phyloP scores from a whole-genome alignment of 2,113 vertebrate species.

The Barnardius zonarius region DNA sequence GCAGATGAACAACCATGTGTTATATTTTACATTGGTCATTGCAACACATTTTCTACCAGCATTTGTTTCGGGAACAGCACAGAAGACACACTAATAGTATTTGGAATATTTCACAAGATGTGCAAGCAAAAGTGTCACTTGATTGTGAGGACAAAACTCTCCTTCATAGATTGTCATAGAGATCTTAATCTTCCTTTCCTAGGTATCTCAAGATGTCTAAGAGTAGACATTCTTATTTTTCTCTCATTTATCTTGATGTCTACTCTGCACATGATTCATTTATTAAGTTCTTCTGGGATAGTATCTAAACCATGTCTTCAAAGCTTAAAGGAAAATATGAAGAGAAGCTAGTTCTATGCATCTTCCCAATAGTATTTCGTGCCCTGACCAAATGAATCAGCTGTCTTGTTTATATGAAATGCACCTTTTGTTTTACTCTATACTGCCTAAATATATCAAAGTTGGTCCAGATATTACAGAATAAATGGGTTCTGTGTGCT shows the following conservation, averaged over 20 bases:
- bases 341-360: background rate
- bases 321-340: background rate
- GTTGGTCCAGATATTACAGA: background rate
- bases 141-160: background rate
- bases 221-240: background rate
- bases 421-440: background rate
- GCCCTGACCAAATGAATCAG: background rate
- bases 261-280: background rate
- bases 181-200: background rate
- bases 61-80: background rate
- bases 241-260: background rate
- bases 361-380: background rate
- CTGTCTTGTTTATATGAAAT: background rate
- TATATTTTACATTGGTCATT: background rate
- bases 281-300: background rate
- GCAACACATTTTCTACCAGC: background rate
- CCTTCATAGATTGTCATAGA: background rate
- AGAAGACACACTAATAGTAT: background rate
- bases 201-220: background rate
- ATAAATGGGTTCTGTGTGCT: background rate
- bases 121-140: background rate
- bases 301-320: background rate
- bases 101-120: background rate
- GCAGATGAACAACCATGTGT: constrained; percentile 24
- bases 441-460: background rate